These are phyloP conservation scores for Elephantulus edwardii DNA, from an alignment of 2,113 vertebrate genomes.

Conservation along the genomic window DNA sequence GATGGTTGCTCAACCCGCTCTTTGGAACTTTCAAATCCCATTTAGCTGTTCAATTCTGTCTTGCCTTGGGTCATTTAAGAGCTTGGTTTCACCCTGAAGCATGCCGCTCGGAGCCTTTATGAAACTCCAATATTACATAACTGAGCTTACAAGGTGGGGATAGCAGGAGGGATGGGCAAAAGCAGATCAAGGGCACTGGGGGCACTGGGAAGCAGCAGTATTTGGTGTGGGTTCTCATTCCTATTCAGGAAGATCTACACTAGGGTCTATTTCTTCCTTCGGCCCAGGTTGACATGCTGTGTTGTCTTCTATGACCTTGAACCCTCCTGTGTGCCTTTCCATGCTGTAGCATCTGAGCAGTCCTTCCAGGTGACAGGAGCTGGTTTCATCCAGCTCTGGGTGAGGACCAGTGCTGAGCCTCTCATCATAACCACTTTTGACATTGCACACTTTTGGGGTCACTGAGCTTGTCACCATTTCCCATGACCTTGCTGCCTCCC, in stretches of 20 bases:
- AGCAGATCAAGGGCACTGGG: background rate
- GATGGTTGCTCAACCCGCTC: background rate
- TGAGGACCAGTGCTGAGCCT: rapidly evolving
- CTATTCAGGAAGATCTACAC: background rate
- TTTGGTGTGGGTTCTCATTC: background rate
- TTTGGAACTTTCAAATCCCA: background rate
- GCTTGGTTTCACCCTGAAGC: background rate
- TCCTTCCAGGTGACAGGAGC: too few species aligned
- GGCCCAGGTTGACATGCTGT: background rate
- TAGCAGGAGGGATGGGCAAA: rapidly evolving
- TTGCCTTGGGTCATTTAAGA: background rate
- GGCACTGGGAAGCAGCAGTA: background rate
- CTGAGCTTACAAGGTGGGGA: rapidly evolving
- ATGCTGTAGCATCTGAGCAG: background rate
- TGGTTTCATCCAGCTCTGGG: background rate
- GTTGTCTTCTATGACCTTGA: rapidly evolving
- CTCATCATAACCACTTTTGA: background rate
- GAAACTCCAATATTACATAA: background rate
- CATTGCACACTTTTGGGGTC: background rate
- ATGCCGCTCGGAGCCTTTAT: background rate
- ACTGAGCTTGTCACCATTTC: background rate
- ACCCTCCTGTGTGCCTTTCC: background rate
- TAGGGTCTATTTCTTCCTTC: background rate
- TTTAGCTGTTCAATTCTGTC: background rate
- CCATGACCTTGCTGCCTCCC: background rate